These are phyloP conservation scores for Calonectris borealis DNA, from an alignment of 2,113 vertebrate species.

Conservation along the genomic window DNA sequence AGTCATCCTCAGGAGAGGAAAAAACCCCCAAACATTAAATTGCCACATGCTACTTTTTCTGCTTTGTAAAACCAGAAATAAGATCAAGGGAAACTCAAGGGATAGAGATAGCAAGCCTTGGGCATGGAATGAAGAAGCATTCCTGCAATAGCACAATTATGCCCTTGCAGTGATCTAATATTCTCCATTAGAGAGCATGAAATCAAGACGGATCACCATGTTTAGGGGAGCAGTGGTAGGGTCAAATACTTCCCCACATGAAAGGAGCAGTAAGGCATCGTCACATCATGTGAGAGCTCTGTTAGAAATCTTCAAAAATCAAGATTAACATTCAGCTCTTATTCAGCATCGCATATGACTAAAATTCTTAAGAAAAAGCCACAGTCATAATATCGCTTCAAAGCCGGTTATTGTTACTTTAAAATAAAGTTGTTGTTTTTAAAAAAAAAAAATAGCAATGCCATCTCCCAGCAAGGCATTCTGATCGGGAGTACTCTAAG, in stretches of 20 bases:
- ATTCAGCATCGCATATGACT: not conserved
- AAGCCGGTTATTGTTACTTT: not conserved
- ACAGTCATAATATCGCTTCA: not conserved
- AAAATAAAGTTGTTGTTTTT: too few relatives aligned
- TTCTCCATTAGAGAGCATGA: not conserved
- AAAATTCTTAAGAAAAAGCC: not conserved
- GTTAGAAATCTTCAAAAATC: not conserved
- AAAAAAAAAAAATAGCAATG: not conserved
- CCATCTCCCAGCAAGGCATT: not conserved
- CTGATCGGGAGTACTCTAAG: not conserved
- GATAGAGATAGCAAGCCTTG: not conserved
- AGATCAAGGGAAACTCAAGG: not conserved
- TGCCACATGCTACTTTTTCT: not conserved
- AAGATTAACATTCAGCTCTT: not conserved
- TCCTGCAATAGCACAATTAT: not conserved
- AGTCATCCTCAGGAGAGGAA: not conserved
- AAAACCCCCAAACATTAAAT: not conserved
- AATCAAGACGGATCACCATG: not conserved
- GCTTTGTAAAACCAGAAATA: not conserved
- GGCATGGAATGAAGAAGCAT: not conserved
- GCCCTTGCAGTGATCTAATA: not conserved
- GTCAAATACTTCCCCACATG: not conserved
- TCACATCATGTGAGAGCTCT: not conserved
- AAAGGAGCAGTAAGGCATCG: not conserved
- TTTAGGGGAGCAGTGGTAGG: not conserved